Percentiles rank a stretch among this genome's conserved stretches.
Evolutionary conservation across 2,888 invertebrate species (phyloP).

Genomic region (Tineola bisselliella): DNA sequence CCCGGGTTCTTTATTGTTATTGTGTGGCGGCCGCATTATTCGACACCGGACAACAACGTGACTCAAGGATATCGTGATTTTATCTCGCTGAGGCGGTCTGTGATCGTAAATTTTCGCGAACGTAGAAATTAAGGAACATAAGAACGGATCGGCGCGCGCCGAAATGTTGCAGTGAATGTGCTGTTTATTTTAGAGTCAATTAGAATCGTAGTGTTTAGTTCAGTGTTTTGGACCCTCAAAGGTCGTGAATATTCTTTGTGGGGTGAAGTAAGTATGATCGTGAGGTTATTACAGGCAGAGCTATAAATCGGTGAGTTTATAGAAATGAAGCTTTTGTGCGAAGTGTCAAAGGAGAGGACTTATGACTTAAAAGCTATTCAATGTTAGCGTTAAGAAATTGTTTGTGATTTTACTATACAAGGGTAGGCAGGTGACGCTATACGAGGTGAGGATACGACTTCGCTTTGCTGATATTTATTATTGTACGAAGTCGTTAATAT

Average conservation of each 20-base stretch:
- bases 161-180: constrained; percentile 12
- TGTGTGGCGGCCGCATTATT: not conserved
- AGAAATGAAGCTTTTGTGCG: constrained; percentile 11
- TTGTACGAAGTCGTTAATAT: too few relatives aligned
- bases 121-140: not conserved
- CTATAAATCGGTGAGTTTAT: constrained; percentile 9
- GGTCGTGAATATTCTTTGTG: constrained; percentile 2
- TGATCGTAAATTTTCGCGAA: constrained; percentile 8
- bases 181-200: constrained; percentile 11
- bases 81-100: constrained; percentile 10
- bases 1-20: not conserved
- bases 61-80: constrained; percentile 9
- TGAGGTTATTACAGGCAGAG: not conserved
- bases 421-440: not conserved
- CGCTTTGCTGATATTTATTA: not conserved
- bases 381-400: constrained; percentile 5
- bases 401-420: not conserved
- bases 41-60: not conserved
- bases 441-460: too few relatives aligned
- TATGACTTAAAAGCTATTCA: constrained; percentile 7
- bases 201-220: constrained; percentile 12
- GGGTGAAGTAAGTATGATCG: not conserved
- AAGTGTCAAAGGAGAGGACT: constrained; percentile 6
- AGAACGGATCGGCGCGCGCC: constrained; percentile 14
- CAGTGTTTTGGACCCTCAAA: constrained; percentile 4